Base-by-base conservation (phyloP, 2,888 invertebrate species). In the Dryobota labecula region DNA sequence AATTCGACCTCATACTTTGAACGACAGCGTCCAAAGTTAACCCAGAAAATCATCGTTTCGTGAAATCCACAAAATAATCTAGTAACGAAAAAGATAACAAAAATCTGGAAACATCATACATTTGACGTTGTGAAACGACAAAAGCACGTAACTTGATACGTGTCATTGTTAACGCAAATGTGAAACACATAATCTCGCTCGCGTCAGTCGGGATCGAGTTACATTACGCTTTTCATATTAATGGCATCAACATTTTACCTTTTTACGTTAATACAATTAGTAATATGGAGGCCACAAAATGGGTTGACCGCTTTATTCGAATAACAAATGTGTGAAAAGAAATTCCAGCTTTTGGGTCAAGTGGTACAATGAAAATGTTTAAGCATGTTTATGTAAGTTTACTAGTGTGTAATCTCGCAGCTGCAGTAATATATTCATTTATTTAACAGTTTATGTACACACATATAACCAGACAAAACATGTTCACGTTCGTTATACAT, bases 111-210 rank as follows among this genome's bases (percentile, higher is more conserved):
- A 43, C 58, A 38, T 60, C 68, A 60, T 54, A 75, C 65, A 58
- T 47, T 49, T 43, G 49, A 53, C 53, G 49, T 75, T 56, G 38
- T 56, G 61, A 45, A 63, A 70, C 45, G 66, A 80, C 70, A 71
- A 68, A 68, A 72, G 60, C 71, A 57, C 30, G 81, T 67, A 76
- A 81, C 66, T 47, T 20, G 60, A 84, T 58, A 80, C 71, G 69
- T 68, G 84, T 71, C 76, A 72, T 84, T 81, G 84, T 84, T 64
- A 62, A 71, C 60, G 82, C 67, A 69, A 81, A 80, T 76, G 84
- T 80, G 63, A 66, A 84, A 65, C 62, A 60, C 68, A 69, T 49
- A 75, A 76, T 68, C 76, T 80, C 80, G 58, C 30, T 65, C 57
- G 68, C 41, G 33, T 51, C 83, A 58, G 53, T 69, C 33, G 58